Conservation (phyloP, 1,140 invertebrate species). For the Camponotus vicinus region DNA sequence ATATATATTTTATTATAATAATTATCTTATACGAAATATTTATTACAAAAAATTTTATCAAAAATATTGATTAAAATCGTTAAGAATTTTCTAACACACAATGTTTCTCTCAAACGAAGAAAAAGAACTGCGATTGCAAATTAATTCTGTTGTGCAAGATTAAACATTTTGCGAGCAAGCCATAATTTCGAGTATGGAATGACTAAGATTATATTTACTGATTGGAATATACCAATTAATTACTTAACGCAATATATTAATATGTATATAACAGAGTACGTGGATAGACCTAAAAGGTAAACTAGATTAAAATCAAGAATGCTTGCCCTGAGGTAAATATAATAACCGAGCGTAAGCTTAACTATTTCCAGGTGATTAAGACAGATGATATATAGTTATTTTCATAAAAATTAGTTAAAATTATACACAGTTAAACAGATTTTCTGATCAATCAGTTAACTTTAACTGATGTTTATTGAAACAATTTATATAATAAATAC, state of each 20-base stretch:
- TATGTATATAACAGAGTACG: neutral
- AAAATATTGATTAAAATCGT: neutral
- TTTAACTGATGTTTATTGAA: constrained; percentile 9
- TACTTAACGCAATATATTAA: constrained; percentile 29
- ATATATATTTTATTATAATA: too few species aligned
- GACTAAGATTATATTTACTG: constrained; percentile 13
- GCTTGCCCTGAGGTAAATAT: neutral
- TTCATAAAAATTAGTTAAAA: constrained; percentile 15
- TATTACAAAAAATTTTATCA: neutral
- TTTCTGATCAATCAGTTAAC: neutral
- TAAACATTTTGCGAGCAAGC: neutral
- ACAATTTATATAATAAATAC: neutral
- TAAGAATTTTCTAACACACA: neutral
- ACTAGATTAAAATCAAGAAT: constrained; percentile 19
- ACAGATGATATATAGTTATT: neutral
- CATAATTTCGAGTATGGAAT: constrained; percentile 5
- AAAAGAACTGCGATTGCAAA: neutral
- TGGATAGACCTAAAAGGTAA: neutral
- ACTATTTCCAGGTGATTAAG: neutral
- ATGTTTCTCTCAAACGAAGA: too few species aligned
- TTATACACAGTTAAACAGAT: constrained; percentile 22
- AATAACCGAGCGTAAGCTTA: neutral
- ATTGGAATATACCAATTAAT: neutral
- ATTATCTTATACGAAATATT: neutral
- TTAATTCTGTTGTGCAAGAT: neutral